These are phyloP conservation scores for Artibeus lituratus DNA, from an alignment of 2,797 vertebrate genomes.

Conservation along the genomic window DNA sequence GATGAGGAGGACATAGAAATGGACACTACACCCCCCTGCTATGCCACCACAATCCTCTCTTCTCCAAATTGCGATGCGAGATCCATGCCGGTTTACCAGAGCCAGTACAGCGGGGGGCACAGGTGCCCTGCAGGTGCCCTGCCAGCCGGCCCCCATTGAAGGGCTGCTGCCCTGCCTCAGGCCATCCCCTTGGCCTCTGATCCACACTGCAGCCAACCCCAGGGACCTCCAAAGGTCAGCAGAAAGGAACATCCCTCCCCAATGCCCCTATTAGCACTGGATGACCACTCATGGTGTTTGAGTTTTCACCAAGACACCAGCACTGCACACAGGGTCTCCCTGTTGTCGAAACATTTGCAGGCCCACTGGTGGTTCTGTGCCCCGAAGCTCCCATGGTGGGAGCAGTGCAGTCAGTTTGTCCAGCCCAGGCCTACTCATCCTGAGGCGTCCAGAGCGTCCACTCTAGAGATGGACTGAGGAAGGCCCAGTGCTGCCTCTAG, in stretches of 20 bases:
- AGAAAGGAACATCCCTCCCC: no score
- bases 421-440: neutral
- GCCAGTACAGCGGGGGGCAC: neutral
- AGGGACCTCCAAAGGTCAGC: neutral
- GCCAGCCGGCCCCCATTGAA: accelerated
- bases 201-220: neutral
- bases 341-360: no score
- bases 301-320: no score
- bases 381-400: no score
- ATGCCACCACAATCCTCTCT: neutral
- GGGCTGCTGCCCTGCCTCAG: neutral
- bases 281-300: no score
- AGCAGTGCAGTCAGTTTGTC: no score
- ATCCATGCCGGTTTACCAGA: neutral
- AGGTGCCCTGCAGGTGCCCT: neutral
- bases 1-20: neutral
- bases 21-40: neutral
- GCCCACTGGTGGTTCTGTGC: no score
- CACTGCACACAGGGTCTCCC: no score
- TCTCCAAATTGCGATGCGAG: neutral
- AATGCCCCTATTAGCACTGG: no score
- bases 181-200: neutral
- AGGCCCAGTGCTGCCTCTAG: neutral
- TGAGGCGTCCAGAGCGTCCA: no score
- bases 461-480: no score